Base-by-base conservation (phyloP, 2,113 vertebrate genomes). In the Chloropsis cyanopogon region DNA sequence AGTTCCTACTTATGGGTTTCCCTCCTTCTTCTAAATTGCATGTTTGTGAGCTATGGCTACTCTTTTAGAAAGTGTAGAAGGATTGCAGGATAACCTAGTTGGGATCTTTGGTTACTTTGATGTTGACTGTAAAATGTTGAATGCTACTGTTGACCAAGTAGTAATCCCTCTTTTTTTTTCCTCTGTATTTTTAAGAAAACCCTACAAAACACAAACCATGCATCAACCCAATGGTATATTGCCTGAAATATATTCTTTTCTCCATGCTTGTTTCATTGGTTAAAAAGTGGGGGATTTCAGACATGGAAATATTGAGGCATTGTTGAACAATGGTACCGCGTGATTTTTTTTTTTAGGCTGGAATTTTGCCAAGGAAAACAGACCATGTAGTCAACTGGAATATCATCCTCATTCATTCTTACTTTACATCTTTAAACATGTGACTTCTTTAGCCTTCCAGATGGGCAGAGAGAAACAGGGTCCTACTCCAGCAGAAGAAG, bases 231-330 rank as follows among this genome's bases (percentile, higher is more conserved):
- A 3, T 0, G 5, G 33, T 86, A 2, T 5, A 1, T 64, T 88
- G 44, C 46, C 37, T 57, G 49, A 49, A 82, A 65, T 56, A 35
- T 17, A 4, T 64, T 77, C 8, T 92, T 71, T 63, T 46, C 39
- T 60, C 37, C 21, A 1, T 77, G 8, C 18, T 66, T 88, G 3
- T 88, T 33, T 72, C 25, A 6, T 65, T 53, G 52, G 47, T 68
- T 82, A 35, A 49, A 39, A 79, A 71, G 3, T 31, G 10, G 70
- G 68, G 50, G n/a, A 44, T 47, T 83, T 95, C 82, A 52, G 26
- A 22, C 47, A 83, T 90, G 95, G 95, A 96, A 96, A 91, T 88
- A 42, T 1, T 96, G 75, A 93, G 37, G 14, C 72, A 6, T 47
- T 93, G 49, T 59, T 84, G 80, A 90, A 75, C 41, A 49, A 4